Evolutionary conservation across 2,113 vertebrate genomes (phyloP).

Genomic region (Oryzias woworae): DNA sequence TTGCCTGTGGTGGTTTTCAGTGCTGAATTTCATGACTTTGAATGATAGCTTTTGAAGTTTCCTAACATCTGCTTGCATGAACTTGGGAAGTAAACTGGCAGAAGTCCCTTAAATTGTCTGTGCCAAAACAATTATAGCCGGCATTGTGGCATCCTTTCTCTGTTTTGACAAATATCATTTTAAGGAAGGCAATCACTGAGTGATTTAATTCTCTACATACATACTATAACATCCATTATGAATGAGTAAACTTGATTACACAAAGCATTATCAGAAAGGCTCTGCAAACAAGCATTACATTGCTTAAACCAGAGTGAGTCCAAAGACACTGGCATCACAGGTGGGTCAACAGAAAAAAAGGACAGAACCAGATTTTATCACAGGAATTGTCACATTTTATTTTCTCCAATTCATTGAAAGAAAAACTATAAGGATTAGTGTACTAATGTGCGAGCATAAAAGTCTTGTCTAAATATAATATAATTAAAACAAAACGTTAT

Average conservation of each 20-base stretch:
- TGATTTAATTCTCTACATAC: conserved; percentile 20
- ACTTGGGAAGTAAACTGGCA: conserved; percentile 6
- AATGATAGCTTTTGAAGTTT: conserved; percentile 13
- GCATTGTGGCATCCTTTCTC: not conserved
- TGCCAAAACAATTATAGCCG: conserved; percentile 4
- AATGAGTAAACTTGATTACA: conserved; percentile 6
- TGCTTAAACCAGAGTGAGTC: no score
- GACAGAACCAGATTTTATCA: no score
- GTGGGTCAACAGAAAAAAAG: no score
- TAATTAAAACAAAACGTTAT: no score
- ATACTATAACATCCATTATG: conserved; percentile 4
- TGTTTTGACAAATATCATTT: conserved; percentile 21
- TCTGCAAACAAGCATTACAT: no score
- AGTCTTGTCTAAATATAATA: no score
- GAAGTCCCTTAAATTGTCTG: conserved; percentile 3
- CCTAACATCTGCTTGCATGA: not conserved
- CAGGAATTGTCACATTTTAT: no score
- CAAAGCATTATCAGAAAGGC: conserved; percentile 9
- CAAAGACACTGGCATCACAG: no score
- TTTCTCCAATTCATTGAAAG: no score
- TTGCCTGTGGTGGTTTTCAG: conserved; percentile 47
- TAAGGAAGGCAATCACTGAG: conserved; percentile 23
- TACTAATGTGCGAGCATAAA: no score
- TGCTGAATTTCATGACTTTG: conserved; percentile 27
- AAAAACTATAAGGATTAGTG: no score